These are phyloP conservation scores for Tiphia femorata DNA, from an alignment of 2,888 invertebrate genomes.

Conservation along the genomic window DNA sequence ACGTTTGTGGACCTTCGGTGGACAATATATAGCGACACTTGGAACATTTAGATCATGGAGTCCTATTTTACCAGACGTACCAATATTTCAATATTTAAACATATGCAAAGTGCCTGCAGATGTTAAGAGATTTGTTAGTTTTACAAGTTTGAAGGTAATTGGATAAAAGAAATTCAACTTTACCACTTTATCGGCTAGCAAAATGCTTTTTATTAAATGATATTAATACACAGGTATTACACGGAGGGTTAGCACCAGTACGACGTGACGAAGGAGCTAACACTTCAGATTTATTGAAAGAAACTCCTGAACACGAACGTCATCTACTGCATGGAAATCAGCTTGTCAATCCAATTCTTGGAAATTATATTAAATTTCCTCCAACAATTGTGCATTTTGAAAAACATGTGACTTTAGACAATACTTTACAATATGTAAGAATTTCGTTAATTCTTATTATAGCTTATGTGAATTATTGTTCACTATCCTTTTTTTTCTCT, in stretches of 20 bases:
- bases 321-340: constrained; percentile 70
- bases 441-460: constrained; percentile 38
- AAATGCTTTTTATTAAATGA: not conserved
- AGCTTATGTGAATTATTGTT: constrained; percentile 1
- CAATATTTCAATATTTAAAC: constrained; percentile 66
- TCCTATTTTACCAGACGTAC: constrained; percentile 66
- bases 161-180: not conserved
- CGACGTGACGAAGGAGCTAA: constrained; percentile 68
- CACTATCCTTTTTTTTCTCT: constrained; percentile 19
- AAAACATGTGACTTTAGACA: constrained; percentile 73
- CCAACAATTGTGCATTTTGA: constrained; percentile 27
- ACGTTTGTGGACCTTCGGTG: constrained; percentile 81
- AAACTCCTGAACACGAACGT: constrained; percentile 54
- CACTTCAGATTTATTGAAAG: constrained; percentile 64
- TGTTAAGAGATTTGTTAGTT: constrained; percentile 80
- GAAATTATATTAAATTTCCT: constrained; percentile 71
- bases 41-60: constrained; percentile 79
- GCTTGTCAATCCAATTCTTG: constrained; percentile 73
- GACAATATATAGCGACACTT: constrained; percentile 79
- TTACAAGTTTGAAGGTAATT: constrained; percentile 83
- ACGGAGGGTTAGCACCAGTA: constrained; percentile 60
- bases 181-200: not conserved
- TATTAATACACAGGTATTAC: constrained; percentile 66
- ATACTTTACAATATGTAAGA: constrained; percentile 73
- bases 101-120: constrained; percentile 79